Evolutionary conservation across 2,113 vertebrate genomes (phyloP), one percentile per base, ranked within the genome.

Genomic region (Cochlearius cochlearius): DNA sequence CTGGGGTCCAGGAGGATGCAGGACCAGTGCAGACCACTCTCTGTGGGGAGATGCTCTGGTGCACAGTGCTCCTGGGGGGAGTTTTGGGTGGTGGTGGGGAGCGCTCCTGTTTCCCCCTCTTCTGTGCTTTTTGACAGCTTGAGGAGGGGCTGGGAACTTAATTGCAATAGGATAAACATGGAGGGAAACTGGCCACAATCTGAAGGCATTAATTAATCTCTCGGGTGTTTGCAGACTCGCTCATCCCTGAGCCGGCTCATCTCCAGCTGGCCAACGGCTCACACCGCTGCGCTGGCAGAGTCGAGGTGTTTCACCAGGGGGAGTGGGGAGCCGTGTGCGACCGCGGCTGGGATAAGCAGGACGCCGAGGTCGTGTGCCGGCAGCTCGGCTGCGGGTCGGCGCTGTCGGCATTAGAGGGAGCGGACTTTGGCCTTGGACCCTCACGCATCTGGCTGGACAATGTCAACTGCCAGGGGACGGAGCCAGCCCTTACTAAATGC

Each of bases 311-410:
- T 76, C 95, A 97, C 7, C 60, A 55, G 0, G 96, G 95, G 3
- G 91, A 86, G 32, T 98, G 98, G 98, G 98, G 98, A 18, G 90
- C 95, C 0, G 43, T 98, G 60, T 98, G 98, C 3, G 71, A 93
- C 4, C 95, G 39, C 0, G 49, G 88, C 59, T 98, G 98, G 98
- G 97, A 97, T n/a, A 26, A 78, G 10, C 53, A 19, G 7, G 97
- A 98, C 1, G 85, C 97, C 0, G 45, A 84, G 0, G 98, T 98
- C 4, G 98, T 97, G 52, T 98, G 98, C 87, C 89, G 72, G 26
- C 95, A 98, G 80, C 93, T 98, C 87, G 97, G 97, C 62, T 98
- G 98, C 0, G 98, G 98, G 11, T 74, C 4, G 1, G 82, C 74
- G 1, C 69, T 86, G 56, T 63, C 68, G 0, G 95, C 91, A 3